Conservation (phyloP, 2,888 invertebrate genomes). For the Drepana falcataria region DNA sequence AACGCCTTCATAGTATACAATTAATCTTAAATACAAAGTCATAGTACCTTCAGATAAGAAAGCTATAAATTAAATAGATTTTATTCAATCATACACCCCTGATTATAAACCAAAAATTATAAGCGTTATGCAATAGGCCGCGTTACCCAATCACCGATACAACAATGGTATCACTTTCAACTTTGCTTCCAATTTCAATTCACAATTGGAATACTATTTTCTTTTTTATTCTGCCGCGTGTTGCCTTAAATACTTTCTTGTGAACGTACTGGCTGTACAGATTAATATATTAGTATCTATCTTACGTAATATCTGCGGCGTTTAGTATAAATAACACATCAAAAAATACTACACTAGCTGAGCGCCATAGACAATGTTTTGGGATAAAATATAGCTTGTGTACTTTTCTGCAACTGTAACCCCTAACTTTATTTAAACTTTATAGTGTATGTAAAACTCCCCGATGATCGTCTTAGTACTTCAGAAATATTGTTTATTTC, state of each 20-base stretch:
- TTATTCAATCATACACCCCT: neutral
- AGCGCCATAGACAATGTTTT: too few relatives aligned
- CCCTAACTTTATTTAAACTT: too few relatives aligned
- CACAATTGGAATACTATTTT: neutral
- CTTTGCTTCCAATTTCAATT: neutral
- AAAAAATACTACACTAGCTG: too few relatives aligned
- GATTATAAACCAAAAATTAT: neutral
- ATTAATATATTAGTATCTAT: neutral
- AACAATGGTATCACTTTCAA: neutral
- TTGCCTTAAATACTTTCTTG: neutral
- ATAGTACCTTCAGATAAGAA: neutral
- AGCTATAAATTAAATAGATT: neutral
- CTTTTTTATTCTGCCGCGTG: neutral
- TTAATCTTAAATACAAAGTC: too few relatives aligned
- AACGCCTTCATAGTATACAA: too few relatives aligned
- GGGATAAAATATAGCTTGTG: too few relatives aligned
- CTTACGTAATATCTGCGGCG: too few relatives aligned
- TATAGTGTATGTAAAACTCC: too few relatives aligned
- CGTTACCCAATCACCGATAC: neutral
- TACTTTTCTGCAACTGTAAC: too few relatives aligned
- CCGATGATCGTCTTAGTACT: too few relatives aligned
- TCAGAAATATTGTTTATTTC: too few relatives aligned
- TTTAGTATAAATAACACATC: too few relatives aligned
- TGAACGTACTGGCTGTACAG: neutral
- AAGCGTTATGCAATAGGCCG: neutral